A percentile compares a stretch with the other conserved stretches of the same genome.
Conservation (phyloP, 2,888 invertebrate species). For the Cosmorhoe ocellata region DNA sequence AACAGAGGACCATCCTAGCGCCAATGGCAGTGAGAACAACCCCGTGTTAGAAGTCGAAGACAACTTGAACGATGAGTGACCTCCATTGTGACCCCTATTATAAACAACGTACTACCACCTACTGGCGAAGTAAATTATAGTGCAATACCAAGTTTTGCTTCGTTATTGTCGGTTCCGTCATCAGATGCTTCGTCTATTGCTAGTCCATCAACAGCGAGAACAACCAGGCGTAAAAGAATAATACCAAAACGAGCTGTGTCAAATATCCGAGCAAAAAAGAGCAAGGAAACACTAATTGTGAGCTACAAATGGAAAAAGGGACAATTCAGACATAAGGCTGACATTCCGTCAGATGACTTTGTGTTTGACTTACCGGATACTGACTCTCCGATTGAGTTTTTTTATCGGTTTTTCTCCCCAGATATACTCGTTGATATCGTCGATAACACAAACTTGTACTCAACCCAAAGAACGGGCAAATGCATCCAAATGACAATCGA, state of each 20-base stretch:
- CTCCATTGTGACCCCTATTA: slow-evolving; percentile 2
- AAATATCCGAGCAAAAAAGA: not conserved
- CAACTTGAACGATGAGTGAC: slow-evolving; percentile 10
- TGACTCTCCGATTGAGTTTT: too few relatives aligned
- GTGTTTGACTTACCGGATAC: too few relatives aligned
- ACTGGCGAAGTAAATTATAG: too few relatives aligned
- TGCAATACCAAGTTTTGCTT: too few relatives aligned
- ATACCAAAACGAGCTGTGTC: not conserved
- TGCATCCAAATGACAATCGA: slow-evolving; percentile 30
- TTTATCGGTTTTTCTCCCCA: not conserved
- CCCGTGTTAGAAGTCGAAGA: slow-evolving; percentile 15
- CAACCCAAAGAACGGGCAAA: slow-evolving; percentile 25
- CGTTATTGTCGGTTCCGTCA: slow-evolving; percentile 3
- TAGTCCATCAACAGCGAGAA: slow-evolving; percentile 19
- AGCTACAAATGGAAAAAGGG: not conserved
- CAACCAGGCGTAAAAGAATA: slow-evolving; percentile 11
- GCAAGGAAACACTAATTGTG: not conserved
- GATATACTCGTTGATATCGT: not conserved
- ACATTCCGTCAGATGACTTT: not conserved
- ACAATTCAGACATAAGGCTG: slow-evolving; percentile 16
- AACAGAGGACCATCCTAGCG: not conserved
- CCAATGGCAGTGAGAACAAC: slow-evolving; percentile 7
- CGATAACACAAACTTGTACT: not conserved
- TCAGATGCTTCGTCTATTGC: slow-evolving; percentile 3
- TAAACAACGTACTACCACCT: too few relatives aligned